A percentile compares a stretch with the other conserved stretches of the same genome.
Evolutionary conservation across 2,113 vertebrate genomes (phyloP).

Genomic region (Narcine bancroftii): DNA sequence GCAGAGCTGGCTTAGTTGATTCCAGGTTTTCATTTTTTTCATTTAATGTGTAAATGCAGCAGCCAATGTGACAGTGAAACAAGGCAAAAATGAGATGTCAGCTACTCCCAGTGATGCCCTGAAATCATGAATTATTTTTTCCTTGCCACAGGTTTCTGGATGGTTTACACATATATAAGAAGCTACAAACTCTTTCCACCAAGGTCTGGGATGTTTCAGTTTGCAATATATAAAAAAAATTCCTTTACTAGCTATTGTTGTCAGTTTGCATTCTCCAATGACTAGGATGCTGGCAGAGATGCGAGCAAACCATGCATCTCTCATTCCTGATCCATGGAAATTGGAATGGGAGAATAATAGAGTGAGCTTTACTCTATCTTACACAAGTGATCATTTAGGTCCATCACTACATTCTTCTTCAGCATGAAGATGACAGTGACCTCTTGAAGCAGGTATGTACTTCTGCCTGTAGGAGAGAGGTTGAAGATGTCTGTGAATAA

Average conservation of each 20-base stretch:
- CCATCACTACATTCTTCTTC: no score
- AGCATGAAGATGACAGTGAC: no score
- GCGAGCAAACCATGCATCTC: no score
- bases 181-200: neutral
- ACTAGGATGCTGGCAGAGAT: neutral
- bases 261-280: neutral
- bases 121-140: neutral
- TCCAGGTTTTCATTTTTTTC: no score
- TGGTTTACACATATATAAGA: neutral
- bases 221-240: no score
- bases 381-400: no score
- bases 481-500: no score
- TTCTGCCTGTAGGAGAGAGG: no score
- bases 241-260: neutral
- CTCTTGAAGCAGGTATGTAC: no score
- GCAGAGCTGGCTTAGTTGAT: no score
- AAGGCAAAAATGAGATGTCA: neutral
- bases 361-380: no score
- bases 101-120: neutral
- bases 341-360: neutral
- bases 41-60: neutral
- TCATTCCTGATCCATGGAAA: neutral
- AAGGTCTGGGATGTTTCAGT: neutral
- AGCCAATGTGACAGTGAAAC: neutral
- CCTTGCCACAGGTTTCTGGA: neutral